Conservation (phyloP, 2,113 vertebrate genomes). For the Nothoprocta perdicaria region DNA sequence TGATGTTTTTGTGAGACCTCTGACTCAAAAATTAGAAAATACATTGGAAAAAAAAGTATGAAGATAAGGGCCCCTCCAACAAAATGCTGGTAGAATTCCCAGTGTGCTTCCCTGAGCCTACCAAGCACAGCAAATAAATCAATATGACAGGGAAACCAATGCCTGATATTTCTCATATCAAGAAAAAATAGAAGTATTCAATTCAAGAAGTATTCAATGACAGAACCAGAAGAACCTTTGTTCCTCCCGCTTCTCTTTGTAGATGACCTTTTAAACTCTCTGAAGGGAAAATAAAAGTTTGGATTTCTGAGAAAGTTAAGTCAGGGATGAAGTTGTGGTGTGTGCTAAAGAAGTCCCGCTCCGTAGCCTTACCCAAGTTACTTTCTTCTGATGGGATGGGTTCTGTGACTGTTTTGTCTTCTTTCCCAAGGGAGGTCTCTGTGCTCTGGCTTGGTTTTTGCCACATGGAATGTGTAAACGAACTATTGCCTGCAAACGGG, state of each 20-base stretch:
- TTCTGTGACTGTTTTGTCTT: slow-evolving; percentile 72
- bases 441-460: slow-evolving; percentile 70
- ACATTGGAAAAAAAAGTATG: neutral
- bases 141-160: neutral
- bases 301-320: neutral
- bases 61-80: neutral
- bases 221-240: neutral
- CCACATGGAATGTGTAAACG: slow-evolving; percentile 69
- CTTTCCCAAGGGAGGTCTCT: slow-evolving; percentile 64
- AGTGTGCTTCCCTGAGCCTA: neutral
- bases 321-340: neutral
- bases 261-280: neutral
- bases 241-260: neutral
- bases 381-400: slow-evolving; percentile 65
- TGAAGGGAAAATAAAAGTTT: neutral
- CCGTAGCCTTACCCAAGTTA: slow-evolving; percentile 45
- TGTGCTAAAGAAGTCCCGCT: neutral
- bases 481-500: slow-evolving; percentile 72
- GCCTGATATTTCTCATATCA: slow-evolving; percentile 2
- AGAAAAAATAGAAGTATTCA: slow-evolving; percentile 39
- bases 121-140: neutral
- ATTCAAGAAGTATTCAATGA: too few relatives aligned
- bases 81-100: neutral
- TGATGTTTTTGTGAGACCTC: neutral
- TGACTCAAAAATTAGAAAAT: neutral